Conservation (phyloP, 2,113 vertebrate species). For the Hippocampus guttulatus region DNA sequence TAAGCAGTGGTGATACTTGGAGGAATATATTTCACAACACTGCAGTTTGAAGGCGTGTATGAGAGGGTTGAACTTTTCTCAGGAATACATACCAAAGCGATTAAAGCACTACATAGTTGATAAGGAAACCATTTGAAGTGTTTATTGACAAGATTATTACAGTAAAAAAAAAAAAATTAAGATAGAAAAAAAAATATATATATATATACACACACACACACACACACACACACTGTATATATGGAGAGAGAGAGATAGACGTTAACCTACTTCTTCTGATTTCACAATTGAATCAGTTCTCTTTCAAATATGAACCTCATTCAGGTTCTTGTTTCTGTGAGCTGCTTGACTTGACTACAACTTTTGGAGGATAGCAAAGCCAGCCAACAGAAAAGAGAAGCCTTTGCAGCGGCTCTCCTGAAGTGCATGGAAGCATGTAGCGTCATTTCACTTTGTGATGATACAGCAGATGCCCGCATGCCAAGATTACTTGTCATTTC, state of each 20-base stretch:
- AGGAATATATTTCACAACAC: neutral
- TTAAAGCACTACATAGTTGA: too few relatives aligned
- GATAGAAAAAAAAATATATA: too few relatives aligned
- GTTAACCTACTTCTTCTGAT: neutral
- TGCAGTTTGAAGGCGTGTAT: neutral
- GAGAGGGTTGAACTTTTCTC: too few relatives aligned
- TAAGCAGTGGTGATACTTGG: neutral
- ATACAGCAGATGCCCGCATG: slow-evolving; percentile 13
- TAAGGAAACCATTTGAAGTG: too few relatives aligned
- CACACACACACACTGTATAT: too few relatives aligned
- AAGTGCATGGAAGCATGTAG: neutral
- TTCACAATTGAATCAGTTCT: neutral
- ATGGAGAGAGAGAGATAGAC: neutral
- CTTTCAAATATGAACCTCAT: neutral
- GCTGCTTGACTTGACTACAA: slow-evolving; percentile 2
- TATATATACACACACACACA: neutral
- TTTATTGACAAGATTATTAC: too few relatives aligned
- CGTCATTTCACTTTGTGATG: slow-evolving; percentile 6
- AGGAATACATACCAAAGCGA: too few relatives aligned
- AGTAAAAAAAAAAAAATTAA: too few relatives aligned
- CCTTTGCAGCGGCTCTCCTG: neutral
- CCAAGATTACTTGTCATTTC: slow-evolving; percentile 26
- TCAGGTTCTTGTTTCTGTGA: neutral
- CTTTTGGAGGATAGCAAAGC: slow-evolving; percentile 12
- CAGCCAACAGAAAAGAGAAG: slow-evolving; percentile 9